Percentiles rank a stretch among this genome's conserved stretches.
Evolutionary conservation across 2,113 vertebrate species (phyloP).

Genomic region (Eudyptes chrysolophus): DNA sequence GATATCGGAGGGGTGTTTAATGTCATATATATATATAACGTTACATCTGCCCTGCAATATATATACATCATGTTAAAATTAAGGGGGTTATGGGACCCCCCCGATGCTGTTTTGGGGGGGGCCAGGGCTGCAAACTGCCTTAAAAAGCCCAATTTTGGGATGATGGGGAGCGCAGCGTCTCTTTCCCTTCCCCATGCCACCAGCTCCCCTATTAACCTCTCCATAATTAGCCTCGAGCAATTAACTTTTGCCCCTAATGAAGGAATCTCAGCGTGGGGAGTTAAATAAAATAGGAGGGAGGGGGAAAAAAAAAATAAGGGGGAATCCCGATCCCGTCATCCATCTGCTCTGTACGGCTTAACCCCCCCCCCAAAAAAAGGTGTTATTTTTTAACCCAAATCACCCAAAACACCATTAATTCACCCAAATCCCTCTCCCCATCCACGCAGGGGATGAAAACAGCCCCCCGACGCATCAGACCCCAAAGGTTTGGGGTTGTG

Average conservation of each 20-base stretch:
- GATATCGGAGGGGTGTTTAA: background rate
- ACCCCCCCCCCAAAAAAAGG: background rate
- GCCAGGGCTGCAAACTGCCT: background rate
- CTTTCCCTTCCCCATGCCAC: background rate
- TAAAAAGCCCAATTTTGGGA: background rate
- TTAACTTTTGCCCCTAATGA: constrained; percentile 8
- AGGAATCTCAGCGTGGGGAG: background rate
- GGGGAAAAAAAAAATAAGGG: background rate
- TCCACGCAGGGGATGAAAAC: fast-evolving
- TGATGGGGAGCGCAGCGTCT: background rate
- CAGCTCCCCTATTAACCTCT: background rate
- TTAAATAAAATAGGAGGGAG: background rate
- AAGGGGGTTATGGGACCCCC: fast-evolving
- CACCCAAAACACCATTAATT: background rate
- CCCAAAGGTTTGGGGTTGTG: background rate
- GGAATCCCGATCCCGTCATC: background rate
- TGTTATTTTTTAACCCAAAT: background rate
- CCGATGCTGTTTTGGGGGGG: background rate
- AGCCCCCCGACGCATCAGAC: fast-evolving
- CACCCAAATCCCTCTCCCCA: background rate
- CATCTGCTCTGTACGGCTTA: fast-evolving
- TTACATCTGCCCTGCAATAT: too few species aligned
- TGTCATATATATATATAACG: too few species aligned
- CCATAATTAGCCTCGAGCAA: constrained; percentile 6
- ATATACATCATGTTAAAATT: background rate